Evolutionary conservation across 2,113 vertebrate species (phyloP).

Genomic region (Lanius collurio): DNA sequence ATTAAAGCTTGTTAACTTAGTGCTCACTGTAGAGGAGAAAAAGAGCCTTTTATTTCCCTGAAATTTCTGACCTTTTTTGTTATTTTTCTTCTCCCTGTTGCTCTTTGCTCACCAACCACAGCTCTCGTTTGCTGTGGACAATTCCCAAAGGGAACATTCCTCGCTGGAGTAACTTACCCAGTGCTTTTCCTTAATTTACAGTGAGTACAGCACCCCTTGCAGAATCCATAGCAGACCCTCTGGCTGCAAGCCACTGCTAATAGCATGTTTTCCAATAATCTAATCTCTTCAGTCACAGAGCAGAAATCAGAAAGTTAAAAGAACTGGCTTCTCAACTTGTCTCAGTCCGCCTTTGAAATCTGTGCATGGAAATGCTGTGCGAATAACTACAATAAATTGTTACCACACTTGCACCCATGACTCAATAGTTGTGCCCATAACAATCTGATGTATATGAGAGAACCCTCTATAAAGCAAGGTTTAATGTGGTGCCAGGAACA

Average conservation of each 20-base stretch:
- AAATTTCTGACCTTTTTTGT: slow-evolving; percentile 48
- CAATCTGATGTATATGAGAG: background rate
- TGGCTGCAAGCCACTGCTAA: slow-evolving; percentile 36
- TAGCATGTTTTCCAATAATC: slow-evolving; percentile 52
- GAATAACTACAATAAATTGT: background rate
- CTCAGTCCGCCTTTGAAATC: background rate
- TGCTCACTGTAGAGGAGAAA: background rate
- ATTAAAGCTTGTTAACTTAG: slow-evolving; percentile 1
- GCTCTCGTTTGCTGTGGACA: slow-evolving; percentile 22
- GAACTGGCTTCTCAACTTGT: slow-evolving; percentile 1
- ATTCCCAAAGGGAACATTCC: slow-evolving; percentile 53
- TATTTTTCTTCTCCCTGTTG: slow-evolving; percentile 43
- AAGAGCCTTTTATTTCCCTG: slow-evolving; percentile 24
- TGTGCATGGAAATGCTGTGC: background rate
- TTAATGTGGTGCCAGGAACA: background rate
- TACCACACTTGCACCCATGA: slow-evolving; percentile 7
- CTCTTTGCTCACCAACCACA: slow-evolving; percentile 30
- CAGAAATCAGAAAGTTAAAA: slow-evolving; percentile 44
- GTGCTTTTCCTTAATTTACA: slow-evolving; percentile 37
- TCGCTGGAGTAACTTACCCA: background rate
- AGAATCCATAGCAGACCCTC: slow-evolving; percentile 23
- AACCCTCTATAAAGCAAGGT: background rate
- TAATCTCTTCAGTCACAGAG: slow-evolving; percentile 35
- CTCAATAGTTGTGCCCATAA: background rate
- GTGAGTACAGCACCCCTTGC: slow-evolving; percentile 3